These are phyloP conservation scores for Oreochromis grahami DNA, from an alignment of 2,797 vertebrate species.

Conservation along the genomic window DNA sequence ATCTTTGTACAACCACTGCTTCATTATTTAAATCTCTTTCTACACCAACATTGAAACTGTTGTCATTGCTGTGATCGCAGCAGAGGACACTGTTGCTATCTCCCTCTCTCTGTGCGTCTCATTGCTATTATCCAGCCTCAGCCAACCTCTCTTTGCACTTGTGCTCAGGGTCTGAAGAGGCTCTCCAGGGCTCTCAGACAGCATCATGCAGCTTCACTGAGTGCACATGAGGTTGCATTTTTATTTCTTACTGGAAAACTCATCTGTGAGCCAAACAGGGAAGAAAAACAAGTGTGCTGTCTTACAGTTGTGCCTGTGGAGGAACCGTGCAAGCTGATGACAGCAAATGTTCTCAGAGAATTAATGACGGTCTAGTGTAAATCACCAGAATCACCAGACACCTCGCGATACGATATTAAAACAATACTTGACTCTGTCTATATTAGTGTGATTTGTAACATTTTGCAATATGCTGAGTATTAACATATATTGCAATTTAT, in stretches of 20 bases:
- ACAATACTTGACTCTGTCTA: accelerated
- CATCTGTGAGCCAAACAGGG: background rate
- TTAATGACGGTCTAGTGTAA: accelerated
- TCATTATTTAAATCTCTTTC: background rate
- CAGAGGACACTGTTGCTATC: background rate
- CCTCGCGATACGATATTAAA: background rate
- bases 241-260: background rate
- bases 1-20: background rate
- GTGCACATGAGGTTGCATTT: background rate
- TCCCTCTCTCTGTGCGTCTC: background rate
- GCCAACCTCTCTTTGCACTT: background rate
- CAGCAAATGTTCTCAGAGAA: background rate
- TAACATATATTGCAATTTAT: background rate
- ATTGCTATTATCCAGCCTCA: background rate
- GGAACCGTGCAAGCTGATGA: accelerated
- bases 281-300: background rate
- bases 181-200: constrained; percentile 23
- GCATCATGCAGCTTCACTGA: background rate
- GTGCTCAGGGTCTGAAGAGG: constrained; percentile 16
- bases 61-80: background rate
- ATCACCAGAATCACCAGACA: background rate
- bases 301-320: background rate
- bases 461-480: accelerated
- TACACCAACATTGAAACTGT: background rate
- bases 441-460: background rate